A percentile compares a stretch with the other conserved stretches of the same genome.
These are phyloP conservation scores for Fragum whitleyi DNA, from an alignment of 2,888 invertebrate genomes.

Conservation along the genomic window DNA sequence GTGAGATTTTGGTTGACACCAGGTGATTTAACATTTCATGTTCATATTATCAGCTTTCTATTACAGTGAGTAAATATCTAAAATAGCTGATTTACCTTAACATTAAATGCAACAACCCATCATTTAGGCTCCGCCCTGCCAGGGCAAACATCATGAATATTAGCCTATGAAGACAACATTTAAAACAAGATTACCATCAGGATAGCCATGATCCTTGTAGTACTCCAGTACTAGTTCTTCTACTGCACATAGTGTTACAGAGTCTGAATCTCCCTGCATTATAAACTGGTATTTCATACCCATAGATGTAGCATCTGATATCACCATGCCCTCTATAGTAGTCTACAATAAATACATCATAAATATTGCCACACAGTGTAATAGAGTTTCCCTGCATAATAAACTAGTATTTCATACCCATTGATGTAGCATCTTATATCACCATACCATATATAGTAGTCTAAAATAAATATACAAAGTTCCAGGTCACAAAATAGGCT, in stretches of 20 bases:
- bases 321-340: slow-evolving; percentile 77
- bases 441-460: too few species aligned
- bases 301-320: slow-evolving; percentile 76
- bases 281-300: slow-evolving; percentile 83
- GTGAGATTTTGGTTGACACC: too few species aligned
- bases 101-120: too few species aligned
- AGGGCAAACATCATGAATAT: too few species aligned
- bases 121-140: too few species aligned
- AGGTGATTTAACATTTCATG: too few species aligned
- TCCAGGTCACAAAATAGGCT: too few species aligned
- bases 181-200: slow-evolving; percentile 84
- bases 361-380: slow-evolving; percentile 85
- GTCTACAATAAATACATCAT: slow-evolving; percentile 85
- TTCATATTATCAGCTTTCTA: too few species aligned
- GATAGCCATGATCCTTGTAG: slow-evolving; percentile 86
- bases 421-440: slow-evolving; percentile 75
- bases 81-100: too few species aligned
- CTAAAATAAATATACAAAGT: too few species aligned
- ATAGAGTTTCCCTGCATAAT: slow-evolving; percentile 82
- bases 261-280: slow-evolving; percentile 76
- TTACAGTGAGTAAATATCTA: too few species aligned
- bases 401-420: slow-evolving; percentile 82
- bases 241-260: slow-evolving; percentile 86
- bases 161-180: too few species aligned
- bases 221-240: slow-evolving; percentile 87